A percentile compares a stretch with the other conserved stretches of the same genome.
phyloP scores from a whole-genome alignment of 2,797 vertebrate species.

The Liasis olivaceus region DNA sequence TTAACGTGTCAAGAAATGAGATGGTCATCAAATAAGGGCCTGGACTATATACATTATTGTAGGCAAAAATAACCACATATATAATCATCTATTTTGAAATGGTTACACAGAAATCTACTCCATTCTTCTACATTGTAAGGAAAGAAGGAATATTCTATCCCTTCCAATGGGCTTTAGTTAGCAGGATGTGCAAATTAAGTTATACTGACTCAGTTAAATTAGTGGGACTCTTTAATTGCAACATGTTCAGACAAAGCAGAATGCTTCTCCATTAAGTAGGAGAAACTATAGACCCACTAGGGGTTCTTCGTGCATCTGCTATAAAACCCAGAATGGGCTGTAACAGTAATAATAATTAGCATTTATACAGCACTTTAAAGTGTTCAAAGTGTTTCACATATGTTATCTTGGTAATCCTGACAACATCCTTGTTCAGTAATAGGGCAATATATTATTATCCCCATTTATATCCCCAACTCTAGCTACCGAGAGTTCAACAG shows the following conservation, averaged over 20 bases:
- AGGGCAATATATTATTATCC: not conserved
- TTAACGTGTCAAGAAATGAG: slow-evolving; percentile 25
- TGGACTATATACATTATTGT: slow-evolving; percentile 42
- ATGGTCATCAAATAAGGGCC: slow-evolving; percentile 36
- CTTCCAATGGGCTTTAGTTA: slow-evolving; percentile 61
- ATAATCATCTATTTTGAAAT: slow-evolving; percentile 24
- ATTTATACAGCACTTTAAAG: slow-evolving; percentile 10
- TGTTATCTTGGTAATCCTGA: not conserved
- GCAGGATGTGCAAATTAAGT: slow-evolving; percentile 63
- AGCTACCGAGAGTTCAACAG: not conserved
- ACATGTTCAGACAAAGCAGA: slow-evolving; percentile 59
- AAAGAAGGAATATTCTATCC: not conserved
- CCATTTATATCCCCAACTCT: not conserved
- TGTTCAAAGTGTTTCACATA: not conserved
- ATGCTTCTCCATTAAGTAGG: slow-evolving; percentile 56
- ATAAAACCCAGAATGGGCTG: slow-evolving; percentile 55
- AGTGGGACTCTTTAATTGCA: slow-evolving; percentile 51
- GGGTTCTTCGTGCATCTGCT: slow-evolving; percentile 44
- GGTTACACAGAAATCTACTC: slow-evolving; percentile 13
- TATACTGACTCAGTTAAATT: slow-evolving; percentile 65
- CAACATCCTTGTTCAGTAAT: not conserved
- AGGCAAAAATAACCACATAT: slow-evolving; percentile 36
- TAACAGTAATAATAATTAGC: slow-evolving; percentile 49
- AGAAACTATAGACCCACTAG: slow-evolving; percentile 30
- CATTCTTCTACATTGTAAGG: slow-evolving; percentile 25